Evolutionary conservation across 2,113 vertebrate species (phyloP).

Genomic region (Danionella cerebrum): DNA sequence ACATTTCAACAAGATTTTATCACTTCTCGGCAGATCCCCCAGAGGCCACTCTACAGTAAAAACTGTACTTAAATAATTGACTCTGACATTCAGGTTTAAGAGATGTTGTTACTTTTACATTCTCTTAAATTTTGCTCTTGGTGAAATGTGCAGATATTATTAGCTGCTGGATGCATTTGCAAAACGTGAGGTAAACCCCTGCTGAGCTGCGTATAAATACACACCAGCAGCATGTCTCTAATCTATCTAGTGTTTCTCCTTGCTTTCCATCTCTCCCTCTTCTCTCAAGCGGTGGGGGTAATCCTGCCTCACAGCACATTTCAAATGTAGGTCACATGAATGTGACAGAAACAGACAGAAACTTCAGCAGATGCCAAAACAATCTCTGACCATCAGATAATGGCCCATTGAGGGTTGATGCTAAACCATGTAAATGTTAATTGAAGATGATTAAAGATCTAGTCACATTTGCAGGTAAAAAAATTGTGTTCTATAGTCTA

Average conservation of each 20-base stretch:
- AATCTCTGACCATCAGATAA: constrained; percentile 2
- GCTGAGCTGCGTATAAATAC: background rate
- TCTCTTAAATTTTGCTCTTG: background rate
- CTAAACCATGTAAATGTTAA: background rate
- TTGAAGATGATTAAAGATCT: background rate
- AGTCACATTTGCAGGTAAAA: too few species aligned
- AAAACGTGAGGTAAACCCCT: background rate
- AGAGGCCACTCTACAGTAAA: background rate
- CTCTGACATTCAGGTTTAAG: background rate
- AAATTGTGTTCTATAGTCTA: too few species aligned
- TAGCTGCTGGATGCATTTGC: background rate
- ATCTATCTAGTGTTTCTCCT: background rate
- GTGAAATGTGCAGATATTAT: background rate
- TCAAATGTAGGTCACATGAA: constrained; percentile 7
- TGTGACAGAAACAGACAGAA: background rate
- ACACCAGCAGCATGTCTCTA: background rate
- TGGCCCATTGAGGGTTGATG: background rate
- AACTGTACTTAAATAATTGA: background rate
- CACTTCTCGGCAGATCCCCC: too few species aligned
- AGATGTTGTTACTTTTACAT: background rate
- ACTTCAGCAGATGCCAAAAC: constrained; percentile 1
- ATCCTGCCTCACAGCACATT: background rate
- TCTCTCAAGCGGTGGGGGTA: background rate
- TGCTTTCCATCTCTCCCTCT: background rate
- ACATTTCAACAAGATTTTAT: too few species aligned